phyloP scores from a whole-genome alignment of 1,140 invertebrate genomes.

The Drosophila albomicans region DNA sequence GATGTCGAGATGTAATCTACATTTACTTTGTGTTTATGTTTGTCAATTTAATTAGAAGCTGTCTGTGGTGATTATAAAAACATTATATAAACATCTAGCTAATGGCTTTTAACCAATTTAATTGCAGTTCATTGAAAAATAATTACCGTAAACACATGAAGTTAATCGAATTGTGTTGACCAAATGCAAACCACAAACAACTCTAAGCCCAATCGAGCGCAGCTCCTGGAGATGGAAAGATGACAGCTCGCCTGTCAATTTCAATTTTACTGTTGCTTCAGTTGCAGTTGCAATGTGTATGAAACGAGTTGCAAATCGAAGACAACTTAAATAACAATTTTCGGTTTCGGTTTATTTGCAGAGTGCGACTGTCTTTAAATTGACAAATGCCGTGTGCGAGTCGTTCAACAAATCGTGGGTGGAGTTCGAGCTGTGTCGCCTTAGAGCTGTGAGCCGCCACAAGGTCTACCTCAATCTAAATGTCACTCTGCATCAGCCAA shows the following conservation, averaged over 20 bases:
- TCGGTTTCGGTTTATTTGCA: slow-evolving; percentile 17
- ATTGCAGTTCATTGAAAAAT: slow-evolving; percentile 23
- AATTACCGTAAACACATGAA: slow-evolving; percentile 3
- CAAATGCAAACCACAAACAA: slow-evolving; percentile 1
- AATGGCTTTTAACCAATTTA: slow-evolving; percentile 14
- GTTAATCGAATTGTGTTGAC: slow-evolving; percentile 7
- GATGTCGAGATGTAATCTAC: not conserved
- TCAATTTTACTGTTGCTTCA: slow-evolving; percentile 19
- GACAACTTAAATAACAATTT: not conserved
- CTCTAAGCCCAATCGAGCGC: slow-evolving; percentile 6
- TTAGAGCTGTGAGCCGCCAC: slow-evolving; percentile 49
- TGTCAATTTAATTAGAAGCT: not conserved
- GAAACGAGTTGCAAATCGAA: not conserved
- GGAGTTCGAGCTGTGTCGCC: slow-evolving; percentile 44
- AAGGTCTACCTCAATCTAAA: slow-evolving; percentile 49
- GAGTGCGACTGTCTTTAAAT: slow-evolving; percentile 44
- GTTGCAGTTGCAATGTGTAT: slow-evolving; percentile 31
- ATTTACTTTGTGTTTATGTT: slow-evolving; percentile 3
- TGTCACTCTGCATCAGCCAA: slow-evolving; percentile 45
- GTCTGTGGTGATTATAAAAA: not conserved
- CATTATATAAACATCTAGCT: not conserved
- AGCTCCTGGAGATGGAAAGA: slow-evolving; percentile 3
- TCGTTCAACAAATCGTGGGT: slow-evolving; percentile 61
- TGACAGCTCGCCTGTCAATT: not conserved
- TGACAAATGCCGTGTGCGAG: slow-evolving; percentile 61